These are phyloP conservation scores for Oncorhynchus tshawytscha DNA, from an alignment of 2,113 vertebrate genomes.

Conservation along the genomic window DNA sequence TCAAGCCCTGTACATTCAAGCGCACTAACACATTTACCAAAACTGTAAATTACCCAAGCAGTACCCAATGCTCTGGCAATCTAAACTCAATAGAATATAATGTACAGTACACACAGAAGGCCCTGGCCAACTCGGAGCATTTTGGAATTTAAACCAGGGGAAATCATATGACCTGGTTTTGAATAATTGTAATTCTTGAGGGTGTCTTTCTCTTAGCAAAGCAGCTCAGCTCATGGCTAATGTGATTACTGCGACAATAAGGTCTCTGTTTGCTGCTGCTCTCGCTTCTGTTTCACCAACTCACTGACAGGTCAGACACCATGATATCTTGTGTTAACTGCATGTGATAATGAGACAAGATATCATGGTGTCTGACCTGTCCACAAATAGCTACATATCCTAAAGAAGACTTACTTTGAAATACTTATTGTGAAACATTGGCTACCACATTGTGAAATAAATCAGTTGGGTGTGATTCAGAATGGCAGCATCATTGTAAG, in stretches of 20 bases:
- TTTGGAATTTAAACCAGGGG: constrained; percentile 22
- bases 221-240: constrained; percentile 66
- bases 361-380: too few species aligned
- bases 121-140: constrained; percentile 19
- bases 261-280: constrained; percentile 55
- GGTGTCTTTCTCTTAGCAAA: constrained; percentile 59
- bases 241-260: constrained; percentile 73
- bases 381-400: too few species aligned
- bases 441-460: too few species aligned
- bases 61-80: neutral
- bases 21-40: neutral
- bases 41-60: neutral
- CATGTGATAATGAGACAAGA: too few species aligned
- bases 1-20: neutral
- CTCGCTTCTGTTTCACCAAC: constrained; percentile 6
- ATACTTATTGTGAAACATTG: too few species aligned
- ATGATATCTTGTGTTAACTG: neutral
- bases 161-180: constrained; percentile 67
- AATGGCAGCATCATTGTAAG: neutral
- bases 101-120: neutral
- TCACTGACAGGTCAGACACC: neutral
- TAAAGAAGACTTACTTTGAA: too few species aligned
- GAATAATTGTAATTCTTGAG: constrained; percentile 67
- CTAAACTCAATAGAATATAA: neutral
- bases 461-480: neutral